Evolutionary conservation across 2,797 vertebrate genomes (phyloP), one percentile per base, ranked within the genome.

Genomic region (Stomatorhinus walkeri): DNA sequence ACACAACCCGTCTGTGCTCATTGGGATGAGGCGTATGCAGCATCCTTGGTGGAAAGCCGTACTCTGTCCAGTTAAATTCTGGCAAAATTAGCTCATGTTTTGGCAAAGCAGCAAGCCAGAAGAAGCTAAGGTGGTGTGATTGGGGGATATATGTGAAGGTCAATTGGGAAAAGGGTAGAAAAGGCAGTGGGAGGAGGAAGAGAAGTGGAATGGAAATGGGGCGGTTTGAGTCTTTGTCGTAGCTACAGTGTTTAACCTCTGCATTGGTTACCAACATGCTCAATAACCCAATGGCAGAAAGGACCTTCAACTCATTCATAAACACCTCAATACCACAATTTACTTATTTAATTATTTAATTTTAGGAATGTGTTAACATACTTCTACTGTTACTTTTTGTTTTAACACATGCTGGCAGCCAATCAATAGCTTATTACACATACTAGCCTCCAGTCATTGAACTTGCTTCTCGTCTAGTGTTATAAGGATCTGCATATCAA

Each of bases 401-500:
- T 85, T 40, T 49, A 24, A 85, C 56, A 40, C 84, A 87, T 32
- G 24, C 83, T 52, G 54, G 56, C 59, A 89, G 49, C 28, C 48
- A 54, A 85, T 85, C 46, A 49, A 24, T 85, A 22, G 84, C 22
- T 54, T 52, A 54, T 52, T 54, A 16, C 83, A 87, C 54, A 59
- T n/a, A 61, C 54, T 59, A 19, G 85, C 46, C 48, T 85, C 54
- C 85, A 87, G 52, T 61, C 85, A 54, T 9, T 52, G 85, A 36
- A 87, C 52, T 43, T 87, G 85, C 36, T n/a, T 32, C 24, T 43
- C 19, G 85, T 87, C 32, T 40, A 22, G 12, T 59, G 52, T 87
- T 56, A 59, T 59, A 59, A 87, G 85, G 85, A 87, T 87, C 85
- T 87, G 85, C 85, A 56, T 40, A 87, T 87, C 52, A 59, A 54